Base-by-base conservation (phyloP, 2,888 invertebrate genomes). In the Piscicola geometra region DNA sequence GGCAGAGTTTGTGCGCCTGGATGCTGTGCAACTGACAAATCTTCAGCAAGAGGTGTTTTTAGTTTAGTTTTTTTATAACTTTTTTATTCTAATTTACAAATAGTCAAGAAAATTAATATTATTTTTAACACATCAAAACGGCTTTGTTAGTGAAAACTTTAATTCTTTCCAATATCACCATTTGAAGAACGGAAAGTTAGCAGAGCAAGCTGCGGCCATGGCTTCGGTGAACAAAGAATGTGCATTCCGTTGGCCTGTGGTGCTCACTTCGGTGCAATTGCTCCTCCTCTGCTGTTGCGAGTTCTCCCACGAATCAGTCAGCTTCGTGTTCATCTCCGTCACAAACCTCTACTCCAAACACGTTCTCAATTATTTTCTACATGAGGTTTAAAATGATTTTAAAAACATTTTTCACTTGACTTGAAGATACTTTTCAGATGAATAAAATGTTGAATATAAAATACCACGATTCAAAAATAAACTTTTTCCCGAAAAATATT, bases 241-340 rank as follows among this genome's bases (percentile, higher is more conserved):
- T 32, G 33, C 36, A 30, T 67, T 72, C n/a, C 41, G 36, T 12
- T 76, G 76, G 76, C 52, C 64, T 15, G 68, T 73, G 12, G 56
- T 50, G 56, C 68, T 76, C 30, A 76, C 76, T 25, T 76, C 76
- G 32, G 33, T 76, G 18, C 76, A 71, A 30, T 30, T 76, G 33
- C 64, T 72, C 28, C 35, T 67, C 1, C 32, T 76, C 30, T 41
- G 60, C 28, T 50, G 71, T 21, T 32, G 47, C 21, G 71, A 76
- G 36, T 76, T 76, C 73, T 47, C 73, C 0, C 72, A 73, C 36
- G 73, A 72, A 52, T 76, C 73, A 52, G 33, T 73, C 33, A 64
- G 64, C n/a, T 64, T 25, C 30, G 52, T 50, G n/a, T 56, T 71
- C 32, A 30, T 73, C 52, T 47, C 32, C 47, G 73, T 76, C 28